Evolutionary conservation across 2,797 vertebrate species (phyloP).

Genomic region (Octomys mimax): DNA sequence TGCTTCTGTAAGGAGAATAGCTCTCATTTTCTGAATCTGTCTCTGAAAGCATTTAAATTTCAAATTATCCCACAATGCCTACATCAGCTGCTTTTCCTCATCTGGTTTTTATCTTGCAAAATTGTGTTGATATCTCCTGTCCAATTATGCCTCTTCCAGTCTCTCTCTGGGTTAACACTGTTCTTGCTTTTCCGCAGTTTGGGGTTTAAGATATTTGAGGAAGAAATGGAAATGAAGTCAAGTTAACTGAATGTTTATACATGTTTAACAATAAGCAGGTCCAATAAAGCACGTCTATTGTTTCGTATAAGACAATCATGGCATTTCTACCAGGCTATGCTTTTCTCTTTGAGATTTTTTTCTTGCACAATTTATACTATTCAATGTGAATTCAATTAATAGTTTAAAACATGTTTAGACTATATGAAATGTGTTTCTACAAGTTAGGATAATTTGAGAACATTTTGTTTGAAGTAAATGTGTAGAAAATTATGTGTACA

Average conservation of each 20-base stretch:
- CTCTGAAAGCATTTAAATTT: background rate
- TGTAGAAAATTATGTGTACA: background rate
- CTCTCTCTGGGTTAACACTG: background rate
- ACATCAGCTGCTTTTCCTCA: background rate
- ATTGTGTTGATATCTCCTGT: background rate
- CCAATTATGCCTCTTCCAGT: background rate
- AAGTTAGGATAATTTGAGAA: background rate
- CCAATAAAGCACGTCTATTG: background rate
- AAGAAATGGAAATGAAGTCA: background rate
- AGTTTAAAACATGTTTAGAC: background rate
- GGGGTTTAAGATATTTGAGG: background rate
- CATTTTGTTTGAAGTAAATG: background rate
- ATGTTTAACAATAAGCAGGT: slow-evolving; percentile 48
- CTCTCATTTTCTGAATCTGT: background rate
- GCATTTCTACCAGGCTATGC: background rate
- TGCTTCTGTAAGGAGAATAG: background rate
- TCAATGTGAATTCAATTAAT: background rate
- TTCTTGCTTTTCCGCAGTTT: background rate
- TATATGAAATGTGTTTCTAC: background rate
- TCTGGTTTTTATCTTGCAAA: slow-evolving; percentile 27
- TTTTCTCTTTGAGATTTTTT: background rate
- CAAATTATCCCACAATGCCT: background rate
- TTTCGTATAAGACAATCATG: background rate
- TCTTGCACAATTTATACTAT: background rate
- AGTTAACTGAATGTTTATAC: background rate